Evolutionary conservation across 2,888 invertebrate species (phyloP).

Genomic region (Quadroppia sp.): DNA sequence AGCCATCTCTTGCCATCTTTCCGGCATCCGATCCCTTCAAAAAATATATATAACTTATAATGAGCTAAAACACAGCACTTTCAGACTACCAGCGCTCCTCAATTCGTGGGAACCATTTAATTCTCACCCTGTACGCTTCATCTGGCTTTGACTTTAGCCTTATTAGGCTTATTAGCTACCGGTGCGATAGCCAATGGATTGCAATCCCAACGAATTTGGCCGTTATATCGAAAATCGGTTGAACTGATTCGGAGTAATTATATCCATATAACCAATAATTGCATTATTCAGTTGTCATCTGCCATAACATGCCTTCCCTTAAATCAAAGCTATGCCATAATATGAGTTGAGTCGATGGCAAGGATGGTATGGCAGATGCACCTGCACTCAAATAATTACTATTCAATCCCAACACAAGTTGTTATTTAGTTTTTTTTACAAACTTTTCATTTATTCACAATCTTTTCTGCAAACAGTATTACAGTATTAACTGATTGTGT

Average conservation of each 20-base stretch:
- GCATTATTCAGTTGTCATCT: conserved; percentile 30
- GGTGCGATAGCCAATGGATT: background rate
- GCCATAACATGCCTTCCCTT: background rate
- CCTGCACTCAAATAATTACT: conserved; percentile 16
- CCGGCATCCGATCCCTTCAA: conserved; percentile 36
- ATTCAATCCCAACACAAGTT: background rate
- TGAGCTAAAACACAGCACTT: conserved; percentile 19
- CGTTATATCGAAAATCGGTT: conserved; percentile 37
- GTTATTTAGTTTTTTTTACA: background rate
- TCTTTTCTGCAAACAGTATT: background rate
- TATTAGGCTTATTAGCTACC: background rate
- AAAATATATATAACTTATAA: conserved; percentile 26
- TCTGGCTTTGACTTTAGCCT: conserved; percentile 20
- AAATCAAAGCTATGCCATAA: background rate
- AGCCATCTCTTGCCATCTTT: conserved; percentile 35
- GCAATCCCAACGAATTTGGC: conserved; percentile 20
- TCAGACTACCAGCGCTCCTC: background rate
- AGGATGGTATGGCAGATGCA: conserved; percentile 19
- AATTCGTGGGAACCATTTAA: conserved; percentile 34
- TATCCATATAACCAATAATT: conserved; percentile 9
- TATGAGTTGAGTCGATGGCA: background rate
- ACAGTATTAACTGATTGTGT: background rate
- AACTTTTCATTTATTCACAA: background rate
- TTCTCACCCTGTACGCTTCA: conserved; percentile 38
- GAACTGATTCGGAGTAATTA: conserved; percentile 21